phyloP scores from a whole-genome alignment of 2,888 invertebrate genomes.

The Siphlonurus alternatus region DNA sequence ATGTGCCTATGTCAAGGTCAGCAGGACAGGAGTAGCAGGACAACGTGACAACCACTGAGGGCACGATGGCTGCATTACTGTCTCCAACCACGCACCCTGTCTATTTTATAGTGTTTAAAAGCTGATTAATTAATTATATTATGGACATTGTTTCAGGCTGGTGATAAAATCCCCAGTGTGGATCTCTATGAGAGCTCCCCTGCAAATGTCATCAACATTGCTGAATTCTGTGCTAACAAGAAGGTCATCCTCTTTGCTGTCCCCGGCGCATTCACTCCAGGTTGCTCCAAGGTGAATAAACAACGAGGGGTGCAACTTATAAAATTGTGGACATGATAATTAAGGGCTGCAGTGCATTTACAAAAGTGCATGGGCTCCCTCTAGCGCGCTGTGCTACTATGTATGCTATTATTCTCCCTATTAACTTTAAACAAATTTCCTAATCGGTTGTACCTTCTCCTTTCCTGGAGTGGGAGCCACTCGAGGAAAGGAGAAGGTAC shows the following conservation, averaged over 20 bases:
- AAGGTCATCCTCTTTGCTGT: constrained; percentile 80
- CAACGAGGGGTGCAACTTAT: not conserved
- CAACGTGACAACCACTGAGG: no score
- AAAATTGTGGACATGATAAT: not conserved
- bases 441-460: no score
- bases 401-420: no score
- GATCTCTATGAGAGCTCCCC: constrained; percentile 76
- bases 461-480: no score
- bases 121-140: not conserved
- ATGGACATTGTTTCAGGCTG: constrained; percentile 41
- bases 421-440: no score
- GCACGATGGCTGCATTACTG: no score
- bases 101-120: not conserved
- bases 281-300: constrained; percentile 57
- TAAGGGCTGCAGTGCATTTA: no score
- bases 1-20: not conserved
- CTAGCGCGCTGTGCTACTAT: no score
- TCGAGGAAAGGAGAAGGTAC: no score
- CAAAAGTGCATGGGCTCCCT: no score
- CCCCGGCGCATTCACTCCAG: constrained; percentile 90
- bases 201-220: constrained; percentile 66
- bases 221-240: constrained; percentile 53
- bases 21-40: no score
- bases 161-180: constrained; percentile 59
- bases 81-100: not conserved